Evolutionary conservation across 2,888 invertebrate species (phyloP).

Genomic region (Clistopyga incitator): DNA sequence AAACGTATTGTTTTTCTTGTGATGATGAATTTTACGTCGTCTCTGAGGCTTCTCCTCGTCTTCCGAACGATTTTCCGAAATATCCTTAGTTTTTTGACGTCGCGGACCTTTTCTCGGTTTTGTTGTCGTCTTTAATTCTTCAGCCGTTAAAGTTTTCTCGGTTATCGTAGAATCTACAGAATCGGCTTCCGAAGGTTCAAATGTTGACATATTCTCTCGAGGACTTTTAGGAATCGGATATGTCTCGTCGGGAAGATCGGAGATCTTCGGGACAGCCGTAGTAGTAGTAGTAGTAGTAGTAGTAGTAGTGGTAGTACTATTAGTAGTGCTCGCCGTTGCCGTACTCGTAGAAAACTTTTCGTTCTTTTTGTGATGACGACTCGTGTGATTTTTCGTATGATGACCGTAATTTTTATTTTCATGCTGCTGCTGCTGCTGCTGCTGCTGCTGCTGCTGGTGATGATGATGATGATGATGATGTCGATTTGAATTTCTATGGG

Average conservation of each 20-base stretch:
- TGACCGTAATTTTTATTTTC: constrained; percentile 70
- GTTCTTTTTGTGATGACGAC: constrained; percentile 78
- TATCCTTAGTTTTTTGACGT: constrained; percentile 62
- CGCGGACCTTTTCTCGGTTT: constrained; percentile 62
- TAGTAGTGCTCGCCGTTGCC: no score
- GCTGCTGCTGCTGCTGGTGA: constrained; percentile 64
- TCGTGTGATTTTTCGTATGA: constrained; percentile 74
- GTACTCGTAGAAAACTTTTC: constrained; percentile 65
- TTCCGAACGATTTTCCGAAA: constrained; percentile 67
- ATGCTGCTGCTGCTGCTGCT: constrained; percentile 69
- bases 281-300: no score
- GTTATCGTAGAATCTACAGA: constrained; percentile 66
- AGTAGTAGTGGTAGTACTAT: no score
- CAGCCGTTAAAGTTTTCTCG: constrained; percentile 71
- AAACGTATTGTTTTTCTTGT: constrained; percentile 77
- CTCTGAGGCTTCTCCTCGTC: constrained; percentile 76
- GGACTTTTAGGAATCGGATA: background rate
- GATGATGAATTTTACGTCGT: constrained; percentile 77
- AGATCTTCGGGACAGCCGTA: constrained; percentile 30
- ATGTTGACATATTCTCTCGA: background rate
- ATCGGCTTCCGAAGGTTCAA: constrained; percentile 44
- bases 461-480: constrained; percentile 53
- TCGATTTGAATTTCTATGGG: constrained; percentile 20
- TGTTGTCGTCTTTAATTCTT: constrained; percentile 63
- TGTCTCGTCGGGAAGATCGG: constrained; percentile 14